Percentiles rank a stretch among this genome's conserved stretches.
These are phyloP conservation scores for Argopecten irradians DNA, from an alignment of 1,140 invertebrate genomes.

Conservation along the genomic window DNA sequence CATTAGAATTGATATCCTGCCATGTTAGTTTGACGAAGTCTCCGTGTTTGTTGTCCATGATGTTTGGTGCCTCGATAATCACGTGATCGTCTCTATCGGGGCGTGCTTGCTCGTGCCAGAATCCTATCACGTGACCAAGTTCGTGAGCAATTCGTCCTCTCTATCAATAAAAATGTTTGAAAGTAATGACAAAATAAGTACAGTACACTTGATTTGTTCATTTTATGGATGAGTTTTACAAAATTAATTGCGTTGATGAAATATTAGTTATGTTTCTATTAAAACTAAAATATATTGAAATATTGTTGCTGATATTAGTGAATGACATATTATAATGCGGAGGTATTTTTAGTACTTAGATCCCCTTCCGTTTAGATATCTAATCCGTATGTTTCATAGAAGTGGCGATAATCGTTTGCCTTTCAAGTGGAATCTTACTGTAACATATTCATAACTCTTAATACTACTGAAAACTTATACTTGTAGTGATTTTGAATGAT, in stretches of 20 bases:
- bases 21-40: slow-evolving; percentile 97
- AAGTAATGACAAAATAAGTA: neutral
- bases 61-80: slow-evolving; percentile 57
- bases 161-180: slow-evolving; percentile 74
- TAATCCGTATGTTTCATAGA: no score
- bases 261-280: neutral
- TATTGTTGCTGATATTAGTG: no score
- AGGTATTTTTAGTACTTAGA: no score
- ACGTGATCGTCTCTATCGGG: slow-evolving; percentile 72
- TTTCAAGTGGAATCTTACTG: no score
- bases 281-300: neutral
- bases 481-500: no score
- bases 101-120: slow-evolving; percentile 76
- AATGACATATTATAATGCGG: no score
- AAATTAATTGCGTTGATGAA: neutral
- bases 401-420: no score
- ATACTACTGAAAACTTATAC: no score
- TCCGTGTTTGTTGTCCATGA: slow-evolving; percentile 88
- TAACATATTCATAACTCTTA: no score
- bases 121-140: slow-evolving; percentile 74
- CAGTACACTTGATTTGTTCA: neutral
- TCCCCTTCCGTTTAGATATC: no score
- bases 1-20: slow-evolving; percentile 71
- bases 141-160: slow-evolving; percentile 93
- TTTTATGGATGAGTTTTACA: neutral